Evolutionary conservation across 1,140 invertebrate species (phyloP), one percentile per base, ranked within the genome.

Genomic region (Hyles euphorbiae): DNA sequence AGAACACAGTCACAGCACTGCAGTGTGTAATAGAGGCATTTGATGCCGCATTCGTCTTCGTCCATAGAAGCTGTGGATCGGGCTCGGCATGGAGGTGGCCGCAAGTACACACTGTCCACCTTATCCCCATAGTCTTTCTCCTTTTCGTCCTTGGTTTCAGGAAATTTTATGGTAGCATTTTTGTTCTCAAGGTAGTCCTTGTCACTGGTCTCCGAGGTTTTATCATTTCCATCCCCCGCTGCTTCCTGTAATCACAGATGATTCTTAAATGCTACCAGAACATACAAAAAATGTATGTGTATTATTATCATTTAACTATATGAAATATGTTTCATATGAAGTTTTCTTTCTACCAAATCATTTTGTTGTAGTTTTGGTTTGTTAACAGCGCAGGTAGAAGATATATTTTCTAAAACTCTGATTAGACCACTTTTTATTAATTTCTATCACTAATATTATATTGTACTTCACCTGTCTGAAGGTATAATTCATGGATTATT

Each of bases 1-100:
- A 89, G 65, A 9, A 82, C 78, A 78, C 87, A 89, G 58, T 87
- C 80, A 67, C 87, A 89, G 52, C 86, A 89, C 58, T 83, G 74
- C n/a, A 87, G 61, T 2, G 80, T 81, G 57, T 84, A 89, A 67
- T 86, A 89, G 2, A 89, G 72, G 53, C 87, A 89, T 65, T 86
- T 86, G 12, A 89, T 80, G 48, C 76, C 75, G 60, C 87, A 89
- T 32, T 54, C 40, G 2, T 75, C 72, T 53, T 89, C 86, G 33
- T 88, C 85, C 0, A 72, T 73, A 0, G 83, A 76, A 1, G 72
- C 54, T 33, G 62, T 64, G 0, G 81, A 81, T n/a, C 68, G 55
- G 3, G 63, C 56, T 56, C 83, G 84, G 34, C 78, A 72, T 5
- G 76, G 56, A 3, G 68, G 76, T n/a, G 77, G 73, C 51, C 76